Conservation (phyloP, 2,113 vertebrate genomes). For the Chrysemys picta region DNA sequence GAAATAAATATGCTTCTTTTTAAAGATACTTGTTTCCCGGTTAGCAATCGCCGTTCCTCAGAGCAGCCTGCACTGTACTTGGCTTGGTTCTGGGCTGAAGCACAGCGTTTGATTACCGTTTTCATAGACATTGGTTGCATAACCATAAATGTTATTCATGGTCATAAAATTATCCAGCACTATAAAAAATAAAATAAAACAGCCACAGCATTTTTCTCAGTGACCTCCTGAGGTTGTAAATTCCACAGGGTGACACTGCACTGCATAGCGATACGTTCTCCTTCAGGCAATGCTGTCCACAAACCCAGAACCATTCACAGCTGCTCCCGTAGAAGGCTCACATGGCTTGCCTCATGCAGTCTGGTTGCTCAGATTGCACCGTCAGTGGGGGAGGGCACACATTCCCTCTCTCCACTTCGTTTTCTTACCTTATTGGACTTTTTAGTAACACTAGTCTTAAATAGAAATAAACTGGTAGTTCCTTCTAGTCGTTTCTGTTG, state of each 20-base stretch:
- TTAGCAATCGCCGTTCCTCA: not conserved
- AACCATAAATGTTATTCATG: conserved; percentile 47
- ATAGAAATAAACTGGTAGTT: not conserved
- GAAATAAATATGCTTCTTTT: not conserved
- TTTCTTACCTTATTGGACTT: not conserved
- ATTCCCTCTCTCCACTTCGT: not conserved
- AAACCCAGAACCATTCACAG: not conserved
- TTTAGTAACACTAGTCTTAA: not conserved
- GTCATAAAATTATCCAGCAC: conserved; percentile 38
- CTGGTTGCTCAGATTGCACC: not conserved
- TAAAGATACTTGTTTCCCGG: conserved; percentile 1
- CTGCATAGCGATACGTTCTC: not conserved
- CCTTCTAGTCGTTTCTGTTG: not conserved
- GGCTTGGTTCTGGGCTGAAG: conserved; percentile 31
- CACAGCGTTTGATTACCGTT: conserved; percentile 50
- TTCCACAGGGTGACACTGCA: not conserved
- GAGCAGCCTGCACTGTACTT: not conserved
- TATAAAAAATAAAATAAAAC: conserved; percentile 43
- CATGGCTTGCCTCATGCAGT: not conserved
- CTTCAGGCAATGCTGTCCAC: not conserved
- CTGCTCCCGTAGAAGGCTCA: not conserved
- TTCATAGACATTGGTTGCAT: conserved; percentile 2
- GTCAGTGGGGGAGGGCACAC: not conserved
- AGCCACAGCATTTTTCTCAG: not conserved
- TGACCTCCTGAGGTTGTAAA: not conserved